Evolutionary conservation across 2,797 vertebrate species (phyloP), one percentile per base, ranked within the genome.

Genomic region (Graptemys geographica): DNA sequence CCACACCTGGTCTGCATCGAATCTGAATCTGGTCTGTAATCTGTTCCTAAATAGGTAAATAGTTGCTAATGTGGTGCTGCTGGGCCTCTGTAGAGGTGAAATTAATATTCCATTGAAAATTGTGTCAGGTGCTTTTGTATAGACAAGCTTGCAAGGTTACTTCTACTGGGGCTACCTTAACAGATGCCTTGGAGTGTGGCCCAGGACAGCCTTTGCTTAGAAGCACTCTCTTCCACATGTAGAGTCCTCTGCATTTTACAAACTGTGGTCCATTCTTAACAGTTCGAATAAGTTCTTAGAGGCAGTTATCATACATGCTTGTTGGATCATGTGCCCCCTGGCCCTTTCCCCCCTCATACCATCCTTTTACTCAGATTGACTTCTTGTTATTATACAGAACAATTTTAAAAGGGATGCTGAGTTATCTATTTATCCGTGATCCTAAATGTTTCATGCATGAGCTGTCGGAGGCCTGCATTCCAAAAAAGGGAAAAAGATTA

Each of bases 91-190:
- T 27, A 41, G 41, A 41, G 52, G 11, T 91, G 79, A 69, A 80
- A 84, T 95, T 91, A 90, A 56, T 51, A 95, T 1, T 74, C 57
- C 81, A 51, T 1, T 44, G 31, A 8, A 37, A 81, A 28, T 90
- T 95, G 57, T 86, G 90, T 59, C 83, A 91, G 88, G 81, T 83
- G 87, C 90, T 41, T 11, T 87, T 92, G 16, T 83, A 23, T 79
- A 52, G 44, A 49, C 0, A 1, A 51, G 49, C 76, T 94, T 0
- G 0, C 84, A 31, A 81, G 47, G 1, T 27, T 65, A 33, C 16
- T 84, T 10, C 16, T 53, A 37, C 41, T 59, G 89, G 57, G 59
- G 23, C 59, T 31, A 33, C 59, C 31, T 79, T 88, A 79, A 72
- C n/a, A 10, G 11, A 79, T 37, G 33, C 79, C 65, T 28, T 65